Evolutionary conservation across 2,797 vertebrate genomes (phyloP), one percentile per base, ranked within the genome.

Genomic region (Onychomys leucogaster): DNA sequence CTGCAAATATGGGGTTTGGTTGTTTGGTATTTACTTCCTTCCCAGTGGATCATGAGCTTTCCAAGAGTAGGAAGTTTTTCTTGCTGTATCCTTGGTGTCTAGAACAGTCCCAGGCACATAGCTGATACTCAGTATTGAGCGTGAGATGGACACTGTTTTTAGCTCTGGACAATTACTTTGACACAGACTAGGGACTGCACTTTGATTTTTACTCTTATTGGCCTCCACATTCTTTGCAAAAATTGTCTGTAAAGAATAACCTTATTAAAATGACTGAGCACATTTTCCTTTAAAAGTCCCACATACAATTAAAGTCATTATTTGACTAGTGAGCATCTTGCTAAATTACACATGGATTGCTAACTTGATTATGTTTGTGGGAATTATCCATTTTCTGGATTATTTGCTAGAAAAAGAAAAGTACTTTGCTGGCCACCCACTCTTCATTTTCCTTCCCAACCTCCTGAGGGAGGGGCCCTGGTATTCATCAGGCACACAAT

Each of bases 301-400:
- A 81, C 73, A 94, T 46, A 21, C 83, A 89, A 95, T 98, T 97
- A 85, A 90, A 97, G 80, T 94, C 43, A n/a, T 95, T 95, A 94
- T 96, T 92, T 84, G 95, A 94, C 69, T 71, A 92, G 93, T 78
- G 94, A 97, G 83, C 65, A 63, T 92, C 80, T 73, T 97, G 96
- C 89, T 92, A 94, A 97, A 97, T 97, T 90, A 95, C 46, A 95
- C 92, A 96, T 87, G 92, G 90, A 94, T 97, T 73, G 76, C 87
- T 97, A 97, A 96, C 91, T 95, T 95, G 87, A 96, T 98, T 97
- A 95, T 92, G 69, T 97, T 96, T 97, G 95, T 96, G 95, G 95
- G 80, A 97, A 94, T 96, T 96, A 95, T 93, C 89, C 83, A 93
- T 96, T 97, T 95, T 97, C 71, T 97, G 77, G 78, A 95, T 95